These are phyloP conservation scores for Cossypha dichroa DNA, from an alignment of 2,797 vertebrate genomes.

Conservation along the genomic window DNA sequence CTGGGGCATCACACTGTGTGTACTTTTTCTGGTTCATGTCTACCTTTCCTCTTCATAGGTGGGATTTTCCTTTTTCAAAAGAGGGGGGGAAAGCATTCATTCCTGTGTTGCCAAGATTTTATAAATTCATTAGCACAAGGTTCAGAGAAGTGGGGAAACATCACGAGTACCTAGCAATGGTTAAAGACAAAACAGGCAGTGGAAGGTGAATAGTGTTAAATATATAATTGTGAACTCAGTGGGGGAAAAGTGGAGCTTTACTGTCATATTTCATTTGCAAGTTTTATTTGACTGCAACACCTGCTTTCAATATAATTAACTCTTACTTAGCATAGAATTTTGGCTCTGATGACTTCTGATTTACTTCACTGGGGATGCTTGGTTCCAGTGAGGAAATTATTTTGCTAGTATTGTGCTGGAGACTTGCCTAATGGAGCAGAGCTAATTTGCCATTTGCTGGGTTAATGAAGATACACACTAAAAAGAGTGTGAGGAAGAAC, in stretches of 20 bases:
- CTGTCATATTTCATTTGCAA: not conserved
- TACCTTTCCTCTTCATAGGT: not conserved
- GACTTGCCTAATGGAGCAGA: not conserved
- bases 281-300: not conserved
- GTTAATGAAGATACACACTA: not conserved
- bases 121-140: not conserved
- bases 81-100: not conserved
- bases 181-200: not conserved
- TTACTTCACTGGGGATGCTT: not conserved
- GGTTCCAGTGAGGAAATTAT: not conserved
- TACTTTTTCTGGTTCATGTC: not conserved
- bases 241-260: not conserved
- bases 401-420: not conserved
- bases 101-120: not conserved
- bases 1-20: not conserved
- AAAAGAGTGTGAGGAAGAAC: not conserved
- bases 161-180: not conserved
- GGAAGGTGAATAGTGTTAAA: not conserved
- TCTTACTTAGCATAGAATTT: slow-evolving; percentile 11
- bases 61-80: not conserved
- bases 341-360: not conserved
- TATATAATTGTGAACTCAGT: not conserved
- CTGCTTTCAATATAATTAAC: slow-evolving; percentile 10
- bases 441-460: slow-evolving; percentile 28
- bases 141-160: not conserved